phyloP scores from a whole-genome alignment of 1,140 invertebrate species.

The Cyrtorhinus lividipennis region DNA sequence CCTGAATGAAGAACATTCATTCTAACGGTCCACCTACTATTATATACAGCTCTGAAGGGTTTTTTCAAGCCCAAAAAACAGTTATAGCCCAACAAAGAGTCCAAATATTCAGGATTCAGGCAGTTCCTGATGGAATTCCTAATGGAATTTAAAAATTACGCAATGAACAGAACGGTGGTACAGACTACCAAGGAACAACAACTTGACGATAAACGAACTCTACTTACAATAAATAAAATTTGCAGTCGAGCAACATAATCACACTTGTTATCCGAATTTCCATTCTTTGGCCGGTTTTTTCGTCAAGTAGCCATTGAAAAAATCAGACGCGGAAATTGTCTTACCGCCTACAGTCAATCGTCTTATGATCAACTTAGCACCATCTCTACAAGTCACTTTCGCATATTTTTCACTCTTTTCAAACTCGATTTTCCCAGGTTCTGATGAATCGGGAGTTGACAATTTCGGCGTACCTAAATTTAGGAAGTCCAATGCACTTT shows the following conservation, averaged over 20 bases:
- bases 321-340: conserved; percentile 24
- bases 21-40: too few species aligned
- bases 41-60: too few species aligned
- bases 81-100: too few species aligned
- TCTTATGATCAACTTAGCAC: conserved; percentile 20
- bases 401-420: conserved; percentile 20
- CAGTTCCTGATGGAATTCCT: too few species aligned
- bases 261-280: conserved; percentile 10
- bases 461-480: conserved; percentile 4
- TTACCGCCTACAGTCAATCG: conserved; percentile 21
- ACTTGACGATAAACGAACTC: too few species aligned
- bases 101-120: too few species aligned
- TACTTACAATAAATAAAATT: neutral
- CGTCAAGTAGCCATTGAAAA: conserved; percentile 27
- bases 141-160: too few species aligned
- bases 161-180: too few species aligned
- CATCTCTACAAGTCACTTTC: conserved; percentile 24
- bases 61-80: too few species aligned
- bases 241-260: too few species aligned
- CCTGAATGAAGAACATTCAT: too few species aligned
- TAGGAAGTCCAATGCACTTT: conserved; percentile 22
- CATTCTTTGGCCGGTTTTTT: conserved; percentile 20
- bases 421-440: conserved; percentile 20
- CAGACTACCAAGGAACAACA: too few species aligned
- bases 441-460: neutral